phyloP scores from a whole-genome alignment of 53 echinoderm and acorn worm genomes.

The Stichopus horrens region DNA sequence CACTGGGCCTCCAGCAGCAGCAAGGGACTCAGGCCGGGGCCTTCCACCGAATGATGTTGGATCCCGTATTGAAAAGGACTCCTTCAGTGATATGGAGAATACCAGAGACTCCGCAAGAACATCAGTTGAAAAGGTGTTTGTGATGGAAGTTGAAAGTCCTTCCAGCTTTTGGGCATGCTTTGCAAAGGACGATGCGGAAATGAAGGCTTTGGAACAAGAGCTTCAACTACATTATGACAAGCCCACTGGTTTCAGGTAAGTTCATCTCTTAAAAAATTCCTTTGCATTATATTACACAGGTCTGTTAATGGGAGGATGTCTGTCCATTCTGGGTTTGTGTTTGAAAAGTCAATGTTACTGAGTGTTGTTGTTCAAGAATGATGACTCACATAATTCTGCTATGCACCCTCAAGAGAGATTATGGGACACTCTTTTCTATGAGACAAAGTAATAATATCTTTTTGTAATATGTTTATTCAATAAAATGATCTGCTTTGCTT shows the following conservation, averaged over 20 bases:
- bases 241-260: neutral
- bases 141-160: neutral
- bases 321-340: no score
- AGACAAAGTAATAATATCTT: no score
- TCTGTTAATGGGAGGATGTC: no score
- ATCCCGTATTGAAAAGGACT: neutral
- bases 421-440: no score
- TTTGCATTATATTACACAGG: no score
- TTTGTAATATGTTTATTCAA: no score
- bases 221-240: neutral
- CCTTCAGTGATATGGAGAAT: neutral
- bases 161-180: constrained; percentile 2
- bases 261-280: neutral
- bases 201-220: neutral
- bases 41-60: neutral
- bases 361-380: no score
- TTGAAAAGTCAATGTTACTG: no score
- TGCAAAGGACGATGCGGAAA: neutral
- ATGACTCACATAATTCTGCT: no score
- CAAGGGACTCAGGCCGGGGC: neutral
- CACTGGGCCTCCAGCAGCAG: neutral
- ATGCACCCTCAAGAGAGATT: no score
- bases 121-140: neutral
- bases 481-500: no score
- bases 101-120: no score